Percentiles rank a stretch among this genome's conserved stretches.
These are phyloP conservation scores for Phortica variegata DNA, from an alignment of 1,140 invertebrate genomes.

Conservation along the genomic window DNA sequence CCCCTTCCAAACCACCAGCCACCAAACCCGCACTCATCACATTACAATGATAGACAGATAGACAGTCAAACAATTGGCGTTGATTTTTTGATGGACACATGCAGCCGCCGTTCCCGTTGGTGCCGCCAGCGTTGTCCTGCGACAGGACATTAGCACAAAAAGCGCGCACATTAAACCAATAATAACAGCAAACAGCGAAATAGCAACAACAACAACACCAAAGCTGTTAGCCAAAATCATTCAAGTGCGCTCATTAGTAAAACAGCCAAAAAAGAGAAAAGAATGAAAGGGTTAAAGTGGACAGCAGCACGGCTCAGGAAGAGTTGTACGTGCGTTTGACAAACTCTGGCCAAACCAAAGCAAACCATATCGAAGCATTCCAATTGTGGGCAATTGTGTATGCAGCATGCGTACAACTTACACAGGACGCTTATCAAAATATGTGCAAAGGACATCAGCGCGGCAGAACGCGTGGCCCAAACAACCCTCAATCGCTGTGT, in stretches of 20 bases:
- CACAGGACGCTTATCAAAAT: not conserved
- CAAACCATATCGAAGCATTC: no score
- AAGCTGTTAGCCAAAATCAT: slow-evolving; percentile 17
- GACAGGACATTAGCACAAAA: slow-evolving; percentile 18
- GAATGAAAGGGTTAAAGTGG: not conserved
- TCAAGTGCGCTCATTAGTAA: slow-evolving; percentile 51
- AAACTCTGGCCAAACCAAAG: no score
- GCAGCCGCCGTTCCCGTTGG: no score
- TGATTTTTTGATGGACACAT: no score
- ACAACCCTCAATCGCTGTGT: slow-evolving; percentile 6
- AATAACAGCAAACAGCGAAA: no score
- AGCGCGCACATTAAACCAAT: slow-evolving; percentile 33
- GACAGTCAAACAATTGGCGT: no score
- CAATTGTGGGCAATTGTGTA: slow-evolving; percentile 14
- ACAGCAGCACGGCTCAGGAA: no score
- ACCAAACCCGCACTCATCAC: no score
- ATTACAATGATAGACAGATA: no score
- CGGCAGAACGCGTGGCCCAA: slow-evolving; percentile 17
- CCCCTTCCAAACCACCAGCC: no score
- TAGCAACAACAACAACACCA: slow-evolving; percentile 5
- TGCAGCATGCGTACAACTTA: slow-evolving; percentile 28
- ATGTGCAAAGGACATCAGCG: not conserved
- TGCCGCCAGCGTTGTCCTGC: slow-evolving; percentile 41
- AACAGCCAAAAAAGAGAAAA: not conserved
- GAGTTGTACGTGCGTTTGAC: no score